Conservation (phyloP, 2,113 vertebrate species). For the Herpetotheres cachinnans region DNA sequence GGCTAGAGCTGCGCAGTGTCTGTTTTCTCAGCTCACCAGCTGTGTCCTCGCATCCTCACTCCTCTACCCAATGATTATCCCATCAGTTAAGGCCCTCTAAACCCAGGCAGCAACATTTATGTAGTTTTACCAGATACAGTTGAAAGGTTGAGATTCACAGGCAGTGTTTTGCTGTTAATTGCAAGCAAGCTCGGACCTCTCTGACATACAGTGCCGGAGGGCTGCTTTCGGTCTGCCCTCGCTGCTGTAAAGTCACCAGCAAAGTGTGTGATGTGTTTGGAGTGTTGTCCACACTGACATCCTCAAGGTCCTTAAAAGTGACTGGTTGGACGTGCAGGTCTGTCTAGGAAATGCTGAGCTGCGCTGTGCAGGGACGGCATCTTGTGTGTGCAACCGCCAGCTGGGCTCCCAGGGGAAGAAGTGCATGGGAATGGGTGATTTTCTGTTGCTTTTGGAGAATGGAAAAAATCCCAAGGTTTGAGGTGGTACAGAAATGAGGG, state of each 20-base stretch:
- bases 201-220: not conserved
- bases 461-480: not conserved
- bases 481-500: not conserved
- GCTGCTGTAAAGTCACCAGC: not conserved
- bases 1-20: not conserved
- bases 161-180: not conserved
- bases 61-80: not conserved
- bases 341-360: not conserved
- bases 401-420: not conserved
- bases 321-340: accelerated
- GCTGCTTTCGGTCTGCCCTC: not conserved
- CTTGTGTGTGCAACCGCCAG: not conserved
- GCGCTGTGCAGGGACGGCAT: accelerated
- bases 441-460: not conserved
- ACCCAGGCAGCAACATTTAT: not conserved
- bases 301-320: not conserved
- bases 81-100: not conserved
- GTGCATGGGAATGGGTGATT: not conserved
- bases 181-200: not conserved
- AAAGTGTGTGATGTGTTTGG: not conserved
- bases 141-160: not conserved
- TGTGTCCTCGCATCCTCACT: not conserved
- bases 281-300: not conserved
- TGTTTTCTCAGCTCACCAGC: slow-evolving; percentile 45
- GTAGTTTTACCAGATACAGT: not conserved